Base-by-base conservation (phyloP, 2,113 vertebrate species). In the Haliaeetus leucogaster region DNA sequence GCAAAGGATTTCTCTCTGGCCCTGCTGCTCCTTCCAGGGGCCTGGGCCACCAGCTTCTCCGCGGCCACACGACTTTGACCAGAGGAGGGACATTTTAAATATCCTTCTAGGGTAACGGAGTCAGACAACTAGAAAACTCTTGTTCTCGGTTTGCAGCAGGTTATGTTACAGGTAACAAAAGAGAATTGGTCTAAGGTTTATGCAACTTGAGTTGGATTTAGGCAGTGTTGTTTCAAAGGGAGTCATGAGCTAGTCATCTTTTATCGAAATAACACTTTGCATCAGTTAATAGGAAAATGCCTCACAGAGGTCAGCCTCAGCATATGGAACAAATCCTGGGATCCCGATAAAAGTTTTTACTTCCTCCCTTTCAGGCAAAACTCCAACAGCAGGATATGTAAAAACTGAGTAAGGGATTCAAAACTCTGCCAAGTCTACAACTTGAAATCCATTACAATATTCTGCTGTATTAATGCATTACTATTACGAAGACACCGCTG, bases 271-370 rank as follows among this genome's bases (percentile, higher is more conserved):
- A 82, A 61, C 77, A 42, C 61, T 71, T 36, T 59, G 91, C 70
- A 90, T 36, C 77, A 45, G 56, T 29, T 56, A 13, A 38, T 17
- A 76, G 85, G 76, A 26, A 95, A 52, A 83, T 79, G 95, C 89
- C 86, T 95, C 82, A 21, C 61, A 72, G 82, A 91, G 96, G 91
- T 96, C 95, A 95, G 86, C 80, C 81, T 78, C 83, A 66, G 91
- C 86, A 63, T 34, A 65, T 16, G 84, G 91, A 91, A 87, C 42
- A 20, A 87, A 32, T 63, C 94, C 94, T 59, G 74, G 79, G 59
- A 86, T 56, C 67, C 56, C 4, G 13, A 45, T 53, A 65, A 80
- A 61, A 61, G 79, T 40, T 91, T 80, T 61, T n/a, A 55, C 78
- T 91, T 94, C 89, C 89, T 94, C 91, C 74, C 94, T 62, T 76